phyloP scores from a whole-genome alignment of 2,113 vertebrate species.

The Stomatorhinus ivindoensis region DNA sequence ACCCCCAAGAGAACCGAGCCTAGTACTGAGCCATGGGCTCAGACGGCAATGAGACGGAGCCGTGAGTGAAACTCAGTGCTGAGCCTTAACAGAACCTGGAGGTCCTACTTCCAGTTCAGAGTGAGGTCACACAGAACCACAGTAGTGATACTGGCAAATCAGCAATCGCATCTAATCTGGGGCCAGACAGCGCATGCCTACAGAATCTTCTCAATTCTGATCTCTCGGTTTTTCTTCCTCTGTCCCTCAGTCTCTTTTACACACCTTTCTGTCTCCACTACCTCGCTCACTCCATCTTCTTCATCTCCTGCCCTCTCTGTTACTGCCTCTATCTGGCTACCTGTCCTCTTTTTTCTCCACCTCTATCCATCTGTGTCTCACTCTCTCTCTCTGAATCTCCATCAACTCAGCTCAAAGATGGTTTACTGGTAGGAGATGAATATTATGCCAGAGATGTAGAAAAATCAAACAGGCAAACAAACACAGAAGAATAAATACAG shows the following conservation, averaged over 20 bases:
- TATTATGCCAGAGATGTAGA: not conserved
- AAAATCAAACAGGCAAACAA: not conserved
- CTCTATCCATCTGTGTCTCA: not conserved
- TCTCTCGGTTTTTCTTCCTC: not conserved
- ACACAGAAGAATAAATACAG: not conserved
- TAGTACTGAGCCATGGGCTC: not conserved
- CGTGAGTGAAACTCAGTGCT: not conserved
- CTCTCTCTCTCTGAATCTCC: not conserved
- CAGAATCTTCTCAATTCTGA: not conserved
- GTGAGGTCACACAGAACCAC: not conserved
- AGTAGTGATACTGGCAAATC: not conserved
- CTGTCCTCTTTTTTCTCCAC: not conserved
- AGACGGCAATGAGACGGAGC: not conserved
- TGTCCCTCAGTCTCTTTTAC: not conserved
- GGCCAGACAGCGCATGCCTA: not conserved
- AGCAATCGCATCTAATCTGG: not conserved
- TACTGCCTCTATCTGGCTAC: not conserved
- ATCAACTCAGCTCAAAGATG: not conserved
- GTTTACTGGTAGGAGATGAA: not conserved
- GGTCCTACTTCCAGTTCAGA: not conserved
- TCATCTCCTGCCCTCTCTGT: not conserved
- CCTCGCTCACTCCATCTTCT: constrained; percentile 14
- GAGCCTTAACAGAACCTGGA: not conserved
- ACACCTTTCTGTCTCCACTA: not conserved
- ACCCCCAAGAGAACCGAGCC: not conserved